These are phyloP conservation scores for Neuroterus valhalla DNA, from an alignment of 1,140 invertebrate genomes.

Conservation along the genomic window DNA sequence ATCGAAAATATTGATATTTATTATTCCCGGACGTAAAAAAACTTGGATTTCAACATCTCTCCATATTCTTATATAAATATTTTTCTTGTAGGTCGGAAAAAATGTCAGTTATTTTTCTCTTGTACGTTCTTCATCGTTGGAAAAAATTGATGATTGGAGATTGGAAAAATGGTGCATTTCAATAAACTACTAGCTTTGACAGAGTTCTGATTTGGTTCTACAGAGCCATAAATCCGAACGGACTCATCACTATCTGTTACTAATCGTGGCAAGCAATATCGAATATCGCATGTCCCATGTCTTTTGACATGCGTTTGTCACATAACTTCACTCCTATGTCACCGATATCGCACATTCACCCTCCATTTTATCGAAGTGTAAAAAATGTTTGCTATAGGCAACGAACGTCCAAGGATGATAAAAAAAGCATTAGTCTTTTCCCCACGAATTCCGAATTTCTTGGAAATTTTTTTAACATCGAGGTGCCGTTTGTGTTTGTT, in stretches of 20 bases:
- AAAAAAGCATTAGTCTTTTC: constrained; percentile 5
- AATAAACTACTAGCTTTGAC: neutral
- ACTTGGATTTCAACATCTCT: too few species aligned
- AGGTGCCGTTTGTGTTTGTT: too few species aligned
- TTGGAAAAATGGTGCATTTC: neutral
- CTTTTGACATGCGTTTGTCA: constrained; percentile 27
- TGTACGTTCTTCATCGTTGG: neutral
- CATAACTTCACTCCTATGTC: neutral
- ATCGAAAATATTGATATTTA: too few species aligned
- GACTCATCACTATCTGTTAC: constrained; percentile 23
- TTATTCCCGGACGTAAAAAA: too few species aligned
- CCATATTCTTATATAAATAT: too few species aligned
- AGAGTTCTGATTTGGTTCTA: neutral
- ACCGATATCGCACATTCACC: constrained; percentile 19
- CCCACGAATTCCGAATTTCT: constrained; percentile 1
- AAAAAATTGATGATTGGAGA: neutral
- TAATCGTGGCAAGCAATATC: neutral
- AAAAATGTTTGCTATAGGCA: neutral
- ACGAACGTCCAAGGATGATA: neutral
- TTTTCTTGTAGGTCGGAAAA: too few species aligned
- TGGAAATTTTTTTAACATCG: neutral
- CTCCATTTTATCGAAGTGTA: constrained; percentile 13
- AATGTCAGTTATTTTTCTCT: too few species aligned
- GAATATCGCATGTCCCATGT: constrained; percentile 8
- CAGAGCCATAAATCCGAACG: neutral